A percentile compares a stretch with the other conserved stretches of the same genome.
Evolutionary conservation across 1,140 invertebrate species (phyloP).

Genomic region (Riptortus pedestris): DNA sequence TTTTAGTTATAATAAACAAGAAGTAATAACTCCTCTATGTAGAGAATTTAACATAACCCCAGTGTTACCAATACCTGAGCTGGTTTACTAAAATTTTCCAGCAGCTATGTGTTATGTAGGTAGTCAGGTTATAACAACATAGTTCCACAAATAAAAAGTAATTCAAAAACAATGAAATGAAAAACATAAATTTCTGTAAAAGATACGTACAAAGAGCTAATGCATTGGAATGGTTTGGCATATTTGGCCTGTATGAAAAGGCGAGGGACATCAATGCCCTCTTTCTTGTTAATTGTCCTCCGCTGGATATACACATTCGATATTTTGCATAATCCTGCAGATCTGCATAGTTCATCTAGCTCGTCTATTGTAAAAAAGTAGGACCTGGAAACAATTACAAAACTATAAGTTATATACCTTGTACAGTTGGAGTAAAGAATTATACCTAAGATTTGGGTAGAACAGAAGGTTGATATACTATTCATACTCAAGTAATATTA

Average conservation of each 20-base stretch:
- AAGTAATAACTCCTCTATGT: too few species aligned
- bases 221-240: slow-evolving; percentile 41
- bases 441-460: neutral
- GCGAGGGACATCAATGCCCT: slow-evolving; percentile 77
- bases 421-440: too few species aligned
- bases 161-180: too few species aligned
- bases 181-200: neutral
- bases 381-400: slow-evolving; percentile 44
- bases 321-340: slow-evolving; percentile 56
- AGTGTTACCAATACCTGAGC: too few species aligned
- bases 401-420: too few species aligned
- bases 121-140: too few species aligned
- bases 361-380: slow-evolving; percentile 71
- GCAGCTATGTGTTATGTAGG: too few species aligned
- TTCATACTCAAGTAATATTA: neutral
- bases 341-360: slow-evolving; percentile 48
- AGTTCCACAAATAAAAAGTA: too few species aligned
- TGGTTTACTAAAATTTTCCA: too few species aligned
- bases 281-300: slow-evolving; percentile 82
- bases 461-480: neutral
- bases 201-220: neutral
- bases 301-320: slow-evolving; percentile 67
- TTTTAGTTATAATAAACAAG: too few species aligned
- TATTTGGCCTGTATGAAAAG: slow-evolving; percentile 90
- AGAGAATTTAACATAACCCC: too few species aligned